These are phyloP conservation scores for Hydrochoerus hydrochaeris DNA, from an alignment of 2,113 vertebrate species.

Conservation along the genomic window DNA sequence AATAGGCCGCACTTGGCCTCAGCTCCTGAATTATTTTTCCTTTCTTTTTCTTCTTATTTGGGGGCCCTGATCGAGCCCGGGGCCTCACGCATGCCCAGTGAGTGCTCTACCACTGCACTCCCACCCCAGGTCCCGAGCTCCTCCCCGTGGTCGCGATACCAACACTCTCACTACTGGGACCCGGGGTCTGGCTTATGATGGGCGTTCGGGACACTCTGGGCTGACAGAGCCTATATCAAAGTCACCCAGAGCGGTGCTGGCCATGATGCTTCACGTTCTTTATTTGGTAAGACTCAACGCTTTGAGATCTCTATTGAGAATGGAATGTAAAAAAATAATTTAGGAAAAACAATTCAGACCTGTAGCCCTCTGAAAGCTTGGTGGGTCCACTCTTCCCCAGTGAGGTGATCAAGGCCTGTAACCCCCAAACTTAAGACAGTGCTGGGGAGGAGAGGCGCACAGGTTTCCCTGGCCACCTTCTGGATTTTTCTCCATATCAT, in stretches of 20 bases:
- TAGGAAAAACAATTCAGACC: conserved; percentile 28
- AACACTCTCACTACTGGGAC: not conserved
- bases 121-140: not conserved
- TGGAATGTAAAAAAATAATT: conserved; percentile 73
- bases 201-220: not conserved
- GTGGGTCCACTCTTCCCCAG: not conserved
- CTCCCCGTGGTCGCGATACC: not conserved
- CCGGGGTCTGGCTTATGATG: not conserved
- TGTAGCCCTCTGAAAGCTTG: not conserved
- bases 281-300: conserved; percentile 80
- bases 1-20: not conserved
- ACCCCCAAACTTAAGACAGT: not conserved
- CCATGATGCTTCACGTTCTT: conserved; percentile 80
- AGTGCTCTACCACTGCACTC: not conserved
- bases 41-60: not conserved
- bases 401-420: not conserved
- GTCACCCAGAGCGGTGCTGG: not conserved
- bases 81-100: not conserved
- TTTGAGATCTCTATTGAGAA: conserved; percentile 48
- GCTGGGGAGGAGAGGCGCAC: not conserved
- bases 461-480: not conserved
- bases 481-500: not conserved
- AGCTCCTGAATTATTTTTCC: too few species aligned
- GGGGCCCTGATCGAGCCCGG: not conserved
- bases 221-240: not conserved